These are phyloP conservation scores for Enteromius anoplus DNA, from an alignment of 2,797 vertebrate genomes.

Conservation along the genomic window DNA sequence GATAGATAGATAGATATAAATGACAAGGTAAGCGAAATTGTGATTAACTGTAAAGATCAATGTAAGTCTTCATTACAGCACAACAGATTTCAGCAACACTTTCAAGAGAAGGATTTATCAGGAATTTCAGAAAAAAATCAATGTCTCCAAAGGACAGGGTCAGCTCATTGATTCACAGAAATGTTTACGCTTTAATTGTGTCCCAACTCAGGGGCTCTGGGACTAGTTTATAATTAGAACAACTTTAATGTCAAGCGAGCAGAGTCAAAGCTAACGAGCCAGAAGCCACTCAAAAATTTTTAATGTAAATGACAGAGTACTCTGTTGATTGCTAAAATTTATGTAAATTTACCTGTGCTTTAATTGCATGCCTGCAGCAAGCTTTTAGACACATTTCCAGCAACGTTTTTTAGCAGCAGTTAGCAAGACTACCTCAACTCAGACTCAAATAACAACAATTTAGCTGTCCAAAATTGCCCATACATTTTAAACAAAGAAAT, in stretches of 20 bases:
- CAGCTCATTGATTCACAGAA: slow-evolving; percentile 17
- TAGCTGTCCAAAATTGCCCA: neutral
- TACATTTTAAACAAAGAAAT: neutral
- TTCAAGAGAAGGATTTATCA: neutral
- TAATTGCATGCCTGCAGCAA: too few species aligned
- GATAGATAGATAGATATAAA: neutral
- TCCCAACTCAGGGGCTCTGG: slow-evolving; percentile 10
- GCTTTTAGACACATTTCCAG: neutral
- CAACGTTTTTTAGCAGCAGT: neutral
- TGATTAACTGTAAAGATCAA: neutral
- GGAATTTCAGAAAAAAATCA: neutral
- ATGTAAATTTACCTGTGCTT: too few species aligned
- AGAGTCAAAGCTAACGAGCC: slow-evolving; percentile 13
- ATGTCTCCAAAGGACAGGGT: neutral
- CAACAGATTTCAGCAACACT: neutral
- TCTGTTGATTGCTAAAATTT: too few species aligned
- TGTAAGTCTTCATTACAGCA: neutral
- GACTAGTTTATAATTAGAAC: slow-evolving; percentile 24
- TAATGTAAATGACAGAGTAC: neutral
- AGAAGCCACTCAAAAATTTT: neutral
- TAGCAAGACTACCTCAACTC: neutral
- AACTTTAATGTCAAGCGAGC: slow-evolving; percentile 32
- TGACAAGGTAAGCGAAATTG: too few species aligned
- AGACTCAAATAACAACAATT: neutral
- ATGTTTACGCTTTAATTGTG: slow-evolving; percentile 34